Percentiles rank a stretch among this genome's conserved stretches.
These are phyloP conservation scores for Australoheros scitulus DNA, from an alignment of 2,113 vertebrate genomes.

Conservation along the genomic window DNA sequence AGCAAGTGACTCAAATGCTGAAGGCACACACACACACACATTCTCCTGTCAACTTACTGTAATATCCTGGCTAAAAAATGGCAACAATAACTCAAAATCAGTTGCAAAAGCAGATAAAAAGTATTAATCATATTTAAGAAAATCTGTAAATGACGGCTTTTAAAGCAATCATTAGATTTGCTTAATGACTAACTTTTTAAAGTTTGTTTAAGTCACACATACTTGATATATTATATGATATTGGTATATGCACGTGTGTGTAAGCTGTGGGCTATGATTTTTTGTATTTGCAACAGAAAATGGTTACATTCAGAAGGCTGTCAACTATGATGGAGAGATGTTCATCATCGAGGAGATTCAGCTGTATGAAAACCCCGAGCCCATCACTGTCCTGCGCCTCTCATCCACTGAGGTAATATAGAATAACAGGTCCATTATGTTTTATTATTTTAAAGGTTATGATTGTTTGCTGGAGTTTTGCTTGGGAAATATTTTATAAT, in stretches of 20 bases:
- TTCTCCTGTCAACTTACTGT: too few species aligned
- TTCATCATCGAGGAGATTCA: conserved; percentile 83
- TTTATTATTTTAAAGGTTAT: background rate
- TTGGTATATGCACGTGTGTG: background rate
- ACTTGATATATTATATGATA: background rate
- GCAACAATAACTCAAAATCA: background rate
- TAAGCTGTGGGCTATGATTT: background rate
- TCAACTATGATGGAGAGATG: conserved; percentile 78
- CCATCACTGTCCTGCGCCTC: conserved; percentile 76
- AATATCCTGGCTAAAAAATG: background rate
- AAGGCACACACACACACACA: too few species aligned
- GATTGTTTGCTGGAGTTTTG: background rate
- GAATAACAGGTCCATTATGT: background rate
- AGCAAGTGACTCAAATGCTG: too few species aligned
- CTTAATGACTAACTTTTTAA: background rate
- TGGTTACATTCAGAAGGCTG: conserved; percentile 83
- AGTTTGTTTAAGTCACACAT: background rate
- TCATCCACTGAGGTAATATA: conserved; percentile 74
- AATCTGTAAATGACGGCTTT: background rate
- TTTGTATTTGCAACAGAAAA: conserved; percentile 72
- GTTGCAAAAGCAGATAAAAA: background rate
- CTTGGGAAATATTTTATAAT: background rate
- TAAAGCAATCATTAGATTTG: background rate
- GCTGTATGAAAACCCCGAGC: conserved; percentile 63
- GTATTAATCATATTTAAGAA: background rate